A percentile compares a stretch with the other conserved stretches of the same genome.
Evolutionary conservation across 2,797 vertebrate genomes (phyloP).

Genomic region (Eulemur albifrons): DNA sequence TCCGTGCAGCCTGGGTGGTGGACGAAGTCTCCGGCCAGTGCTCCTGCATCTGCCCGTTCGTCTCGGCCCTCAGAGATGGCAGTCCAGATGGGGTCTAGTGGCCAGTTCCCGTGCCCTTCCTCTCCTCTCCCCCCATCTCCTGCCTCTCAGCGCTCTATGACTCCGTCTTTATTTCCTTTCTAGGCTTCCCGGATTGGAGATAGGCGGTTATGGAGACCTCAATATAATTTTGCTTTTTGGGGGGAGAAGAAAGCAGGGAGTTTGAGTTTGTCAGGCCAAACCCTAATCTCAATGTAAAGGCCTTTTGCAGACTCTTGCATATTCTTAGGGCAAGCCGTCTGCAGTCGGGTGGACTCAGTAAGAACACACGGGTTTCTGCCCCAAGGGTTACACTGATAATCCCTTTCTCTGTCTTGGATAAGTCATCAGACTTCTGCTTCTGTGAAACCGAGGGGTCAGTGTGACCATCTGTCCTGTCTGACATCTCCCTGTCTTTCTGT

Average conservation of each 20-base stretch:
- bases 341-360: too few relatives aligned
- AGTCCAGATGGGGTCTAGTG: rapidly evolving
- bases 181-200: background rate
- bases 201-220: background rate
- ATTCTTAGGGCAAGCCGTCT: background rate
- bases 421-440: background rate
- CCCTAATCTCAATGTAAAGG: background rate
- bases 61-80: rapidly evolving
- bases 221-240: background rate
- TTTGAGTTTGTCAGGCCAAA: background rate
- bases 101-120: rapidly evolving
- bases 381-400: rapidly evolving
- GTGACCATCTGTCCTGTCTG: background rate
- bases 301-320: background rate
- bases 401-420: background rate
- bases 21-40: rapidly evolving
- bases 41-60: background rate
- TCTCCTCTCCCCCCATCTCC: rapidly evolving
- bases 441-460: rapidly evolving
- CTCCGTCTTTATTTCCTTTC: background rate
- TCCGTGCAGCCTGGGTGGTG: rapidly evolving
- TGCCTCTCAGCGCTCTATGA: rapidly evolving
- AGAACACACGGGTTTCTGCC: rapidly evolving
- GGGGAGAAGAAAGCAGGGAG: background rate
- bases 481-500: background rate